Base-by-base conservation (phyloP, 2,888 invertebrate species). In the Frankliniella fusca region DNA sequence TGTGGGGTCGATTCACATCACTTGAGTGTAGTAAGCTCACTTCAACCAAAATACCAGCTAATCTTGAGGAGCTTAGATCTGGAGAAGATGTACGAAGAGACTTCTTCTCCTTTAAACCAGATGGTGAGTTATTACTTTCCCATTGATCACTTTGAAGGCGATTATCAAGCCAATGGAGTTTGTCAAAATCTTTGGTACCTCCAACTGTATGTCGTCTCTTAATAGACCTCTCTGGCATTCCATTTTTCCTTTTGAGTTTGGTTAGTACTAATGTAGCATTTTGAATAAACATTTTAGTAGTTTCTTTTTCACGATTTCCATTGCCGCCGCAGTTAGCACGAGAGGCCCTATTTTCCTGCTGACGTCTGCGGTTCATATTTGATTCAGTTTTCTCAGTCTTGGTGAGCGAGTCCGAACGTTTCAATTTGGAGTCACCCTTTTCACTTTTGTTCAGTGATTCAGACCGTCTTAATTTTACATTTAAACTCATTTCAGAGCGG, bases 191-290 rank as follows among this genome's bases (percentile, higher is more conserved):
- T 88, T 95, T 95, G n/a, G 95, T 95, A 82, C 97, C 97, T 84
- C 97, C 97, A 12, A 97, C 96, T 0, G 97, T 97, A 89, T 97
- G 97, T 49, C 97, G 91, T 80, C 97, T 91, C 88, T 96, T 96
- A 86, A 96, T 95, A 84, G 94, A 94, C 85, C 93, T 90, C 88
- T 93, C 82, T n/a, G 92, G 93, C 93, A 92, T 93, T 83, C 93
- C 94, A 88, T 93, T 93, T 88, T 94, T 94, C 85, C 94, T 89
- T 88, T 94, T 94, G 83, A 93, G 88, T 87, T 93, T 93, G 82
- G 91, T 91, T 12, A 76, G 70, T 27, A 76, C 70, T 76, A 76
- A 27, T 5, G 70, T 76, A 27, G 70, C 70, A 76, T 76, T 76
- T 76, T 76, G 70, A 12, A 76, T 76, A 12, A 76, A 76, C 70